Percentiles rank a stretch among this genome's conserved stretches.
phyloP scores from a whole-genome alignment of 2,888 invertebrate genomes.

The Yponomeuta evonymella region DNA sequence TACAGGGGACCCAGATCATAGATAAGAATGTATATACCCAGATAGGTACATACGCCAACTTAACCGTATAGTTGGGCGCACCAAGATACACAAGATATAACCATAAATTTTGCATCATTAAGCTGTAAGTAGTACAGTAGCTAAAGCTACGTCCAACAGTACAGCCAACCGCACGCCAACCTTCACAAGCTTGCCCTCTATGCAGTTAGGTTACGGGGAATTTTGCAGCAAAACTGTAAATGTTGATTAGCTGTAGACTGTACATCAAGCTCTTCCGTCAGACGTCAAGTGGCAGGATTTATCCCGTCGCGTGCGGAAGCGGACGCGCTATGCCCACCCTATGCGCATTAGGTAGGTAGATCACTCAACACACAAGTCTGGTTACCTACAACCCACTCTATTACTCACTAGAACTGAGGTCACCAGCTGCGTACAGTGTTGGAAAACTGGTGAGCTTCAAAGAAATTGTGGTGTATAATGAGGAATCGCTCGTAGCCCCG shows the following conservation, averaged over 20 bases:
- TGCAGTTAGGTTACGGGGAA: too few relatives aligned
- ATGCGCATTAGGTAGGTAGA: background rate
- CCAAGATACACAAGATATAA: too few relatives aligned
- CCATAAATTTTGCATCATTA: too few relatives aligned
- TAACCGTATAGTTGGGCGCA: too few relatives aligned
- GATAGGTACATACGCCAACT: too few relatives aligned
- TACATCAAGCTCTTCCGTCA: background rate
- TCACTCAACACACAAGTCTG: background rate
- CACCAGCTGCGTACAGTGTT: background rate
- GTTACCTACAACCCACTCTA: background rate
- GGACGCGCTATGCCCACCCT: conserved; percentile 18
- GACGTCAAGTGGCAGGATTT: conserved; percentile 5
- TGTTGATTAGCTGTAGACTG: background rate
- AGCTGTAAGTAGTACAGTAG: too few relatives aligned
- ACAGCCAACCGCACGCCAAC: too few relatives aligned
- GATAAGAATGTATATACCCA: too few relatives aligned
- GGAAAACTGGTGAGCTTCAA: background rate
- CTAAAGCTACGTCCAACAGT: too few relatives aligned
- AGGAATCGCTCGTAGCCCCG: too few relatives aligned
- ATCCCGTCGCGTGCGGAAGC: conserved; percentile 14
- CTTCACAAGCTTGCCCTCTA: too few relatives aligned
- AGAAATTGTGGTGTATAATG: background rate
- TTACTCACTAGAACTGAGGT: background rate
- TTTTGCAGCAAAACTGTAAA: background rate
- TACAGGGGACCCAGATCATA: too few relatives aligned